phyloP scores from a whole-genome alignment of 2,797 vertebrate genomes.

The Enteromius paludinosus region DNA sequence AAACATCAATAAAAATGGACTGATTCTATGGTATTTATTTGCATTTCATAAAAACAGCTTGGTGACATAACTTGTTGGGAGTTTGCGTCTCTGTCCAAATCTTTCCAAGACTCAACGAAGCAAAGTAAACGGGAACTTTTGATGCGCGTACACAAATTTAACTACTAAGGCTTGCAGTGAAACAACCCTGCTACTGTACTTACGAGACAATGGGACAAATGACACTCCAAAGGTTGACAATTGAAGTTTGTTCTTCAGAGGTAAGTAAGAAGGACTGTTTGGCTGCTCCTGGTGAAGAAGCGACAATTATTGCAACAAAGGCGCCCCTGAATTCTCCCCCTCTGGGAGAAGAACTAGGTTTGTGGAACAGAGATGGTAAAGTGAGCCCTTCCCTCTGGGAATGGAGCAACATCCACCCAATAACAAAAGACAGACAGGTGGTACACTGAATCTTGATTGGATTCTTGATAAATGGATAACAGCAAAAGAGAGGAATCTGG shows the following conservation, averaged over 20 bases:
- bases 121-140: conserved; percentile 58
- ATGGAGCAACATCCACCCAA: conserved; percentile 43
- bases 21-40: conserved; percentile 19
- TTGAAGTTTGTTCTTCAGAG: conserved; percentile 73
- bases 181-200: conserved; percentile 76
- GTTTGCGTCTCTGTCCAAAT: conserved; percentile 40
- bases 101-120: conserved; percentile 36
- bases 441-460: neutral
- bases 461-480: conserved; percentile 17
- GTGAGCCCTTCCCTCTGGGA: conserved; percentile 37
- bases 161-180: conserved; percentile 55
- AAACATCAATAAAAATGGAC: conserved; percentile 27
- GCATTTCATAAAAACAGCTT: conserved; percentile 4
- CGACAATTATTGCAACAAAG: conserved; percentile 67
- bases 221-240: conserved; percentile 69
- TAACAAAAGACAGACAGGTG: conserved; percentile 42
- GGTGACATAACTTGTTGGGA: neutral
- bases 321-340: conserved; percentile 59
- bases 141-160: conserved; percentile 62
- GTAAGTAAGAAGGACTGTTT: conserved; percentile 66
- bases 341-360: conserved; percentile 56
- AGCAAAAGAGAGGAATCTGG: neutral
- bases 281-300: conserved; percentile 65
- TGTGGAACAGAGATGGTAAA: conserved; percentile 52
- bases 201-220: conserved; percentile 74